Evolutionary conservation across 2,797 vertebrate genomes (phyloP).

Genomic region (Pseudochaenichthys georgianus): DNA sequence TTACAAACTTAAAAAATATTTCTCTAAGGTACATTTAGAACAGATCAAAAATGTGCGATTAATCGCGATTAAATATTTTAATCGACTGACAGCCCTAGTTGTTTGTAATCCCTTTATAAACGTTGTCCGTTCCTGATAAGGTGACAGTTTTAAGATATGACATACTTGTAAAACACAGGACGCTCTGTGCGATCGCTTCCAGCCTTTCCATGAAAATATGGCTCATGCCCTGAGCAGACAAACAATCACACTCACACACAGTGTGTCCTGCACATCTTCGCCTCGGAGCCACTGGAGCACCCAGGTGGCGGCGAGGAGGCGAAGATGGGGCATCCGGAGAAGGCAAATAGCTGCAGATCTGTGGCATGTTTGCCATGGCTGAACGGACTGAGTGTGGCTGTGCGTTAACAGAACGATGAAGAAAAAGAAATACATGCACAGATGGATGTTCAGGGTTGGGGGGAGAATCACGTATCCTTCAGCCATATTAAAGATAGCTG

Average conservation of each 20-base stretch:
- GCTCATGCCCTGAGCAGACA: slow-evolving; percentile 68
- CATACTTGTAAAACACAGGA: slow-evolving; percentile 4
- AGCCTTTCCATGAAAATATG: slow-evolving; percentile 63
- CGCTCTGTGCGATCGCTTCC: slow-evolving; percentile 42
- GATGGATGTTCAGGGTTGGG: slow-evolving; percentile 69
- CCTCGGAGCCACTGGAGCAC: slow-evolving; percentile 77
- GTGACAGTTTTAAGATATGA: slow-evolving; percentile 29
- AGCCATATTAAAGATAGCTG: slow-evolving; percentile 55
- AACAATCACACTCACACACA: slow-evolving; percentile 46
- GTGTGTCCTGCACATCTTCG: slow-evolving; percentile 71
- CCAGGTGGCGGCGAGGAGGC: slow-evolving; percentile 80
- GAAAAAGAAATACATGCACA: slow-evolving; percentile 67
- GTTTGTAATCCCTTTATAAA: background rate
- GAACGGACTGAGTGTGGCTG: slow-evolving; percentile 67
- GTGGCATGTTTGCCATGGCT: slow-evolving; percentile 71
- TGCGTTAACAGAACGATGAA: slow-evolving; percentile 41
- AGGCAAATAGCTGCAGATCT: slow-evolving; percentile 63
- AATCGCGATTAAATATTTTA: too few relatives aligned
- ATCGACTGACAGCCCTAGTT: too few relatives aligned
- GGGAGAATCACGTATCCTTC: slow-evolving; percentile 62
- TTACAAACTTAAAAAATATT: too few relatives aligned
- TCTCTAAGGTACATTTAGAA: too few relatives aligned
- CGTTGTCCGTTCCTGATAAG: slow-evolving; percentile 10
- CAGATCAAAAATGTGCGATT: too few relatives aligned
- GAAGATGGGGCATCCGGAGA: slow-evolving; percentile 66